phyloP scores from a whole-genome alignment of 2,113 vertebrate genomes.

The Lophius piscatorius region DNA sequence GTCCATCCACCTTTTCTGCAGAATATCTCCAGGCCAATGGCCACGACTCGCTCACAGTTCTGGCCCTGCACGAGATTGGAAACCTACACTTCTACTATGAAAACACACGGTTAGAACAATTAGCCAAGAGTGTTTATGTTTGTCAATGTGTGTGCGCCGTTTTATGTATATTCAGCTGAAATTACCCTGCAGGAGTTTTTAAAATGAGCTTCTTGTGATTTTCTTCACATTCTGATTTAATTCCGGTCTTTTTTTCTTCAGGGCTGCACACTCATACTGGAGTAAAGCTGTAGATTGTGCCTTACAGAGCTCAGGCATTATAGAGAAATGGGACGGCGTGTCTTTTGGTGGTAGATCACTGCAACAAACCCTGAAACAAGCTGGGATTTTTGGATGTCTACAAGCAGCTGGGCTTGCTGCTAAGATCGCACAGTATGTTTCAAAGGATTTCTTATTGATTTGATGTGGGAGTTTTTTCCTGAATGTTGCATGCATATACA shows the following conservation, averaged over 20 bases:
- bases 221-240: background rate
- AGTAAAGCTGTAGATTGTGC: conserved; percentile 88
- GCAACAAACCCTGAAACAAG: conserved; percentile 82
- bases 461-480: background rate
- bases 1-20: conserved; percentile 64
- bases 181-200: background rate
- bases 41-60: conserved; percentile 84
- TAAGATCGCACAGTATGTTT: conserved; percentile 94
- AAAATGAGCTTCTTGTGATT: background rate
- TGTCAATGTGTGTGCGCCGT: background rate
- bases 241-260: conserved; percentile 55
- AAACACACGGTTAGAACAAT: conserved; percentile 83
- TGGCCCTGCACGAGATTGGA: conserved; percentile 90
- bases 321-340: conserved; percentile 87
- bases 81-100: conserved; percentile 86
- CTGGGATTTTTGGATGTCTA: conserved; percentile 92
- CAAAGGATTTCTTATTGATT: background rate
- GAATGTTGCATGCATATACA: background rate
- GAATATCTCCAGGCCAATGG: conserved; percentile 84
- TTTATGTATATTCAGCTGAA: conserved; percentile 4
- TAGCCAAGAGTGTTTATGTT: background rate
- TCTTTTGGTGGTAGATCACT: conserved; percentile 71
- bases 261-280: conserved; percentile 89
- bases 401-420: conserved; percentile 89
- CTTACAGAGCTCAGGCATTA: conserved; percentile 78